Evolutionary conservation across 1,140 invertebrate genomes (phyloP).

Genomic region (Vollenhovia emeryi): DNA sequence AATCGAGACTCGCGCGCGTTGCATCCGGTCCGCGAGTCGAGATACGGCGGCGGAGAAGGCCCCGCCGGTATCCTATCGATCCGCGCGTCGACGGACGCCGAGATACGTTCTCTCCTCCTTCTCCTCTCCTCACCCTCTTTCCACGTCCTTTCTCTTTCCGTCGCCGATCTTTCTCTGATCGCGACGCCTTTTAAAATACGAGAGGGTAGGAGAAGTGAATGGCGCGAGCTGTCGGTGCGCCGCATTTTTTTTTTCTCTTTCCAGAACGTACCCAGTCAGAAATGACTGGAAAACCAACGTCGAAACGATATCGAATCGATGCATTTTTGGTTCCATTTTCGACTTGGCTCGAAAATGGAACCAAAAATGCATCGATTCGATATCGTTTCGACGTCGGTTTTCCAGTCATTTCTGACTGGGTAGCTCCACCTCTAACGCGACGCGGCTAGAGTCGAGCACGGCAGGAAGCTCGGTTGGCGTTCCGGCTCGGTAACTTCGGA

Average conservation of each 20-base stretch:
- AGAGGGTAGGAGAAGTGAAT: neutral
- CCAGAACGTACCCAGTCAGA: too few species aligned
- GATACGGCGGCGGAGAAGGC: neutral
- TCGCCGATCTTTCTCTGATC: neutral
- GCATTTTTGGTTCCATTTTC: too few species aligned
- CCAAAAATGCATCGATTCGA: too few species aligned
- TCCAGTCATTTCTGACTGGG: too few species aligned
- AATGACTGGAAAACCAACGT: too few species aligned
- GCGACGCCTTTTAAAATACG: neutral
- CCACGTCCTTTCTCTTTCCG: neutral
- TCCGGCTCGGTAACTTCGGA: conserved; percentile 7
- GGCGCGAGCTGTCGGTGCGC: neutral
- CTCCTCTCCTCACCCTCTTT: neutral
- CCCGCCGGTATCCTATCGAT: neutral
- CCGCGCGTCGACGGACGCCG: neutral
- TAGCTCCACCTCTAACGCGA: conserved; percentile 1
- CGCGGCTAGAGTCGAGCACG: neutral
- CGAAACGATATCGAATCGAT: too few species aligned
- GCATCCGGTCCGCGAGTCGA: conserved; percentile 8
- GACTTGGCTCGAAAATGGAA: too few species aligned
- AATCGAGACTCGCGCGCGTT: conserved; percentile 11
- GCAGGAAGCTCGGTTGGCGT: neutral
- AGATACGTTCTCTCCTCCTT: neutral
- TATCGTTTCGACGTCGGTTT: too few species aligned
- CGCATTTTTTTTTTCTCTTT: neutral